Base-by-base conservation (phyloP, 2,797 vertebrate genomes). In the Centroberyx gerrardi region DNA sequence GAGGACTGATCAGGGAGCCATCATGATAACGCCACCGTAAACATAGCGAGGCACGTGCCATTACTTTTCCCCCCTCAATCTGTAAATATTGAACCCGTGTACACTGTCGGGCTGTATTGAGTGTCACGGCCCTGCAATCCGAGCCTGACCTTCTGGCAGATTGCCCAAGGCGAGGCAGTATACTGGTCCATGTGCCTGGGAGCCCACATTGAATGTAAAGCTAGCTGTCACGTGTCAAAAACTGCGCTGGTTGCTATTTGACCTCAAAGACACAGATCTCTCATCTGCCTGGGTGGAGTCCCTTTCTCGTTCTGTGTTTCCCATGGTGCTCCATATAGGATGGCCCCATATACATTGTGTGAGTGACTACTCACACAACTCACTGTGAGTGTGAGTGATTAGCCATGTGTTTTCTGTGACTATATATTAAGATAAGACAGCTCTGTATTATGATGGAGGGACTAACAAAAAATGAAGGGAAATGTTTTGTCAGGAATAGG, bases 1-100 rank as follows among this genome's bases (percentile, higher is more conserved):
- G 17, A 69, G 38, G 44, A 38, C 28, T 9, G 31, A 79, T 60
- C 63, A 0, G 8, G 67, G 54, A 72, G 33, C 17, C 0, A 40
- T 40, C 0, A 40, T 40, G 38, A 80, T 77, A 62, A 40, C 14
- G 17, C 33, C 4, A 27, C 53, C 13, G 28, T 66, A 68, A 82
- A 80, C 53, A 44, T 7, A 51, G 56, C 36, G 33, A 28, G 56
- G 14, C 69, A 77, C 22, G 22, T 80, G 80, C 29, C 33, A 22
- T 53, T 55, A 2, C 51, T 75, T 70, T 74, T 68, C 76, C 69
- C 55, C 33, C 53, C 54, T 61, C 28, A n/a, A 38, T 22, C 36
- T 72, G 63, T 17, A 64, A 52, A 62, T 36, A n/a, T 5, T 67
- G 38, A 27, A 38, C 51, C 29, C 2, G 22, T 81, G 13, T 72